Conservation (phyloP, 2,113 vertebrate genomes). For the Rhinolophus sinicus region DNA sequence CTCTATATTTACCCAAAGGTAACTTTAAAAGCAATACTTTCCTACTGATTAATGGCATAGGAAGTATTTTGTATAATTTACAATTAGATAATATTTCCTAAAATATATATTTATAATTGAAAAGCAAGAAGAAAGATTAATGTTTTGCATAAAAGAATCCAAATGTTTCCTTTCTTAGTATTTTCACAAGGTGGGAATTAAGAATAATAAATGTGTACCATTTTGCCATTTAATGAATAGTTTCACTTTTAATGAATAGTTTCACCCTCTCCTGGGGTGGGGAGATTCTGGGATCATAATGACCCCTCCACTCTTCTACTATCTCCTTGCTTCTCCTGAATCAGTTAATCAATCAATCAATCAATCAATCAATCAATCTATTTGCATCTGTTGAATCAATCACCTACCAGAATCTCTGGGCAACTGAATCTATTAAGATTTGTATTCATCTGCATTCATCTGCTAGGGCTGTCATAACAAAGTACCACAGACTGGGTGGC, state of each 20-base stretch:
- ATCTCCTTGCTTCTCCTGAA: not conserved
- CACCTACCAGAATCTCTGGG: not conserved
- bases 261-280: too few species aligned
- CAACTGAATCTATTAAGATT: not conserved
- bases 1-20: not conserved
- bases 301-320: not conserved
- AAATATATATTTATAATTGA: not conserved
- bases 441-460: not conserved
- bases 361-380: not conserved
- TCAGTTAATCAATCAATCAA: not conserved
- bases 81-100: not conserved
- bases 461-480: not conserved
- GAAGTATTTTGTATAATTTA: not conserved
- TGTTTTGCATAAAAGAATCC: not conserved
- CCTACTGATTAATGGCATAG: not conserved
- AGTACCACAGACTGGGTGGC: not conserved
- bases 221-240: not conserved
- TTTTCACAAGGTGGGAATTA: not conserved
- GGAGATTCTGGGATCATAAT: not conserved
- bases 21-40: not conserved
- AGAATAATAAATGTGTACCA: not conserved
- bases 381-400: not conserved
- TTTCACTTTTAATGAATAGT: not conserved
- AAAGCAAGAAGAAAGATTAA: not conserved
- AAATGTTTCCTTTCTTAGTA: not conserved